Evolutionary conservation across 2,888 invertebrate genomes (phyloP), one percentile per base, ranked within the genome.

Genomic region (Sinelater perroti): DNA sequence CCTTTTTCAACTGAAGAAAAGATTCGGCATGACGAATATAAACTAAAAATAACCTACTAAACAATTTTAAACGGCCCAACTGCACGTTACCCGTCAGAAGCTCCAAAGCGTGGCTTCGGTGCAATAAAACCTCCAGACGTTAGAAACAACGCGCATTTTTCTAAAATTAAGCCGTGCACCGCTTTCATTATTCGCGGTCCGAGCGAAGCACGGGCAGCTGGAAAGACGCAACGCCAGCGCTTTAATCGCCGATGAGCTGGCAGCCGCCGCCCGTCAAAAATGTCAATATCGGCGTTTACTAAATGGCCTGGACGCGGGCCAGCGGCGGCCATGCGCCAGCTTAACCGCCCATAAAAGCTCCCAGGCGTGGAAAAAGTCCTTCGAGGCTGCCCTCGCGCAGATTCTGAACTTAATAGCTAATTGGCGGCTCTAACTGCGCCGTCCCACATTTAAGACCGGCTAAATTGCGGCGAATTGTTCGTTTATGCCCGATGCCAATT

Each of bases 211-310:
- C 35, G 35, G 35, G 35, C 47, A 35, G 31, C 20, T 18, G 35
- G 10, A 31, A 46, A 33, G 20, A 20, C 8, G 17, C n/a, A 20
- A 13, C 11, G 33, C 21, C 20, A 46, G 33, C 20, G 8, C 24
- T 35, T 46, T 46, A 30, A 44, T 44, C 44, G 30, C n/a, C 1
- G n/a, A 46, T 45, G 21, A 40, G 8, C 17, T 20, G 31, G 31
- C 46, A 31, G 3, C 14, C 18, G 20, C 3, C 14, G n/a, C 35
- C 17, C 35, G 40, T 52, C 40, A 40, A 44, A 40, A 35, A 24
- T 30, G 52, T 52, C 52, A 42, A 52, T 47, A 35, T 35, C 44
- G 44, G 10, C 17, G 40, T 42, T 42, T 51, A 16, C 40, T 52
- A 42, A 42, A 52, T 30, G 31, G 52, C 18, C 30, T 52, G 52